Base-by-base conservation (phyloP, 2,888 invertebrate species). In the Athetis lepigone region DNA sequence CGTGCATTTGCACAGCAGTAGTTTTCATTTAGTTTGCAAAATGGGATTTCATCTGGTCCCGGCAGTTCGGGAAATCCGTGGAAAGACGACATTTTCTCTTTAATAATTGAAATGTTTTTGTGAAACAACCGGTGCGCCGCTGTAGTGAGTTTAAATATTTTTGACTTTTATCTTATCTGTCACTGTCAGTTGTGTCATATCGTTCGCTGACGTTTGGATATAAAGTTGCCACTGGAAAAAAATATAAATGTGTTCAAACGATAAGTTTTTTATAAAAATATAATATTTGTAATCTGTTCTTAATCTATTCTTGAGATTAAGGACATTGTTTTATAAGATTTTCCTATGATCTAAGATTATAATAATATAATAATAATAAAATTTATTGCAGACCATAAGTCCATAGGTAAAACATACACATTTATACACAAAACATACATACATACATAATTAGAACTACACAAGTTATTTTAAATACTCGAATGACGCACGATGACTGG, bases 1-100 rank as follows among this genome's bases (percentile, higher is more conserved):
- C 95, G 93, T 66, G 92, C 89, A 55, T 96, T 95, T 61, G 95
- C 95, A 46, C 95, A 95, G 74, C 96, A 96, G 58, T 96, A 93
- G 29, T 95, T 93, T 62, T 96, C 96, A 75, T 96, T 96, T 65
- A 96, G 90, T 92, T 96, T 96, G 86, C 96, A 96, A 61, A 96
- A 86, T 13, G 96, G 92, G 13, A 96, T 91, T 76, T 96, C 95
- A 0, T 95, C 95, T 42, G 92, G 86, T 0, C 91, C 87, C 37
- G 95, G 95, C 45, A 96, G 84, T 19, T 90, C 92, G 0, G 96
- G 95, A 80, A 96, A 96, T 56, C 93, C 93, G 55, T 93, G 91
- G 72, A 96, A 92, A 45, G 94, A 91, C 49, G 94, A 93, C 96
- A 96, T 96, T 86, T 74, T 85, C 39, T 54, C 42, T 54, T 18